Percentiles rank a stretch among this genome's conserved stretches.
These are phyloP conservation scores for Apostichopus japonicus DNA, from an alignment of 35 echinoderm and acorn worm species.

Conservation along the genomic window DNA sequence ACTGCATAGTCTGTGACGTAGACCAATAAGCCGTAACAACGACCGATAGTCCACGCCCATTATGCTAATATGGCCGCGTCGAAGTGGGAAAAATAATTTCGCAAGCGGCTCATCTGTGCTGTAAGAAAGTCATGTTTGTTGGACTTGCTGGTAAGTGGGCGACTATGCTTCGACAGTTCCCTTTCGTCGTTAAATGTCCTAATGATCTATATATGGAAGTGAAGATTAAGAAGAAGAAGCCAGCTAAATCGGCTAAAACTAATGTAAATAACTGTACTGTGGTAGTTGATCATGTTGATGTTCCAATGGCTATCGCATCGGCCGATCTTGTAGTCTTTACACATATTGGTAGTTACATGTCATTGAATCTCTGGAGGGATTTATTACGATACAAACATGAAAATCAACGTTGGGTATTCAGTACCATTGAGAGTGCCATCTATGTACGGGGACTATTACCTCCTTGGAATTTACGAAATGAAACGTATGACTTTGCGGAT, in stretches of 20 bases:
- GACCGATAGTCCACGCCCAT: no score
- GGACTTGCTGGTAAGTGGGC: slow-evolving; percentile 40
- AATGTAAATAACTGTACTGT: background rate
- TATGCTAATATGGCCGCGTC: no score
- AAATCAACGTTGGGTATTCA: slow-evolving; percentile 32
- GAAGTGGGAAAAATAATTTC: no score
- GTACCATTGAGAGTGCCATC: slow-evolving; percentile 25
- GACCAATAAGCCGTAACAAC: no score
- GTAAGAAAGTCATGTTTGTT: slow-evolving; percentile 33
- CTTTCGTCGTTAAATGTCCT: slow-evolving; percentile 4
- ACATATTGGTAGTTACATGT: slow-evolving; percentile 14
- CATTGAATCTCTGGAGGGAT: background rate
- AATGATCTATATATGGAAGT: background rate
- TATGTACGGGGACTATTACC: slow-evolving; percentile 29
- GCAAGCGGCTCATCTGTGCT: background rate
- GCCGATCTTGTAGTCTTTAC: slow-evolving; percentile 29
- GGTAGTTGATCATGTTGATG: slow-evolving; percentile 7
- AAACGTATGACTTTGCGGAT: slow-evolving; percentile 11
- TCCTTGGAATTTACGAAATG: slow-evolving; percentile 12
- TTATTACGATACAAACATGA: slow-evolving; percentile 16
- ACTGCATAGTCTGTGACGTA: no score
- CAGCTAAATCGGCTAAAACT: background rate
- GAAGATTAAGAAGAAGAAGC: background rate
- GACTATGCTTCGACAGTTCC: background rate
- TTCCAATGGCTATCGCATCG: background rate